Evolutionary conservation across 2,113 vertebrate species (phyloP).

Genomic region (Rutilus rutilus): DNA sequence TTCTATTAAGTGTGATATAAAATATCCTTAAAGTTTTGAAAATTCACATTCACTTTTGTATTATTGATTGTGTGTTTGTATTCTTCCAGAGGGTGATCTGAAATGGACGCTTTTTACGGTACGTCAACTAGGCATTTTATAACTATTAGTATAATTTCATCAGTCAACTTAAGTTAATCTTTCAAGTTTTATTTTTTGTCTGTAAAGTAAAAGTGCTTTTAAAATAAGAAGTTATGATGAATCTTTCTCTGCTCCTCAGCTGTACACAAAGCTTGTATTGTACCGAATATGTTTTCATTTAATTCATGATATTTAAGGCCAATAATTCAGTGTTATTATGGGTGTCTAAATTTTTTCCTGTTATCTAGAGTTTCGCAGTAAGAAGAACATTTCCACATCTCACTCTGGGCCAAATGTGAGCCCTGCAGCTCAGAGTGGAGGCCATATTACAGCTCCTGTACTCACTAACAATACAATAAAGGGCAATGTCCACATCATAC

Average conservation of each 20-base stretch:
- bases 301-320: not conserved
- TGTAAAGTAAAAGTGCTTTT: too few species aligned
- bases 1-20: not conserved
- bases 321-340: not conserved
- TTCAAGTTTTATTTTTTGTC: too few species aligned
- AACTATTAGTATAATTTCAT: too few species aligned
- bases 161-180: too few species aligned
- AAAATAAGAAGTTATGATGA: too few species aligned
- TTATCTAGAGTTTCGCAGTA: not conserved
- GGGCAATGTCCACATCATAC: not conserved
- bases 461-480: not conserved
- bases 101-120: not conserved
- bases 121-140: not conserved
- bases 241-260: too few species aligned
- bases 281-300: not conserved
- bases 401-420: not conserved
- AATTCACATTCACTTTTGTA: too few species aligned
- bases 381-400: not conserved
- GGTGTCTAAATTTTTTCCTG: not conserved
- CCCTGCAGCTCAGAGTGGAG: not conserved
- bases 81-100: not conserved
- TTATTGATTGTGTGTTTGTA: not conserved
- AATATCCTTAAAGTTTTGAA: not conserved
- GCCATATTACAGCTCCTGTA: constrained; percentile 1
- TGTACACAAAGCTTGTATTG: not conserved